Conservation (phyloP, 1,140 invertebrate genomes). For the Spodoptera frugiperda region DNA sequence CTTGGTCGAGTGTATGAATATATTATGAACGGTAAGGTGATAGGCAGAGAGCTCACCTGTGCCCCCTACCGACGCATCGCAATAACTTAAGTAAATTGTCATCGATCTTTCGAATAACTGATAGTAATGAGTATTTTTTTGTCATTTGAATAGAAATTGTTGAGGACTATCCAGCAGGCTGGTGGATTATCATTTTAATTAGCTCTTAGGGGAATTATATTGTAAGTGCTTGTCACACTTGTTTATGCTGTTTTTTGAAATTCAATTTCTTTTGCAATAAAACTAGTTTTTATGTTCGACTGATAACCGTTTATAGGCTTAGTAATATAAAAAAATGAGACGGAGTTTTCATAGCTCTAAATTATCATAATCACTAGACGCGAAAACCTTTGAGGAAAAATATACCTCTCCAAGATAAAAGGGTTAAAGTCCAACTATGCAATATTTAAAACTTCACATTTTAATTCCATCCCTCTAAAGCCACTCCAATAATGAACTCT, state of each 20-base stretch:
- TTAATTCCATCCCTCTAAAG: no score
- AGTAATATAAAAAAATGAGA: no score
- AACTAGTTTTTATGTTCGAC: no score
- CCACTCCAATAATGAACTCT: not conserved
- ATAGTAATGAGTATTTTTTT: slow-evolving; percentile 20
- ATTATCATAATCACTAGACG: no score
- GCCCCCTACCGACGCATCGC: slow-evolving; percentile 3
- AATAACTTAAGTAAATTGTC: slow-evolving; percentile 21
- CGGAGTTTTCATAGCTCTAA: no score
- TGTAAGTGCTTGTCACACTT: slow-evolving; percentile 3
- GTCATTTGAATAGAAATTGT: slow-evolving; percentile 27
- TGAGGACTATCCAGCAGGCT: slow-evolving; percentile 1
- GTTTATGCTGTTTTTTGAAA: not conserved
- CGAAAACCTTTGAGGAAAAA: no score
- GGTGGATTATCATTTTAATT: slow-evolving; percentile 8
- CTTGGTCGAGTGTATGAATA: not conserved
- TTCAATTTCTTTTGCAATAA: no score
- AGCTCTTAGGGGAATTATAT: not conserved
- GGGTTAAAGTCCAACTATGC: no score
- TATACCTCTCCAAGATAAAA: no score
- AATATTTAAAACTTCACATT: no score
- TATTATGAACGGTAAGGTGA: not conserved
- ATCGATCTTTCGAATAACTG: slow-evolving; percentile 13
- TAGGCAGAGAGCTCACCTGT: slow-evolving; percentile 4
- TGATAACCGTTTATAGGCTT: no score